Percentiles rank a stretch among this genome's conserved stretches.
These are phyloP conservation scores for Oligia fasciuncula DNA, from an alignment of 2,888 invertebrate genomes.

Conservation along the genomic window DNA sequence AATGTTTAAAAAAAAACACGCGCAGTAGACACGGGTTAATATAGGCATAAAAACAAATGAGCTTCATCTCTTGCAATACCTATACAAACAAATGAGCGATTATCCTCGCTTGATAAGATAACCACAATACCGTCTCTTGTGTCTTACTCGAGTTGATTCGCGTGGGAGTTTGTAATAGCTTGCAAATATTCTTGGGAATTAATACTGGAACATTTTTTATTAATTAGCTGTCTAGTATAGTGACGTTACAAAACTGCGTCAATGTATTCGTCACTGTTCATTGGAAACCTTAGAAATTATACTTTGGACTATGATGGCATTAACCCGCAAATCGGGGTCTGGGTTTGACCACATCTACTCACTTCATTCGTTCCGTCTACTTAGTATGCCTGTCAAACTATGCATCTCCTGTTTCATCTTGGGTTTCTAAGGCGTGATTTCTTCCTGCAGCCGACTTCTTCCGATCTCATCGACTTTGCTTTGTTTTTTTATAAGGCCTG, in stretches of 20 bases:
- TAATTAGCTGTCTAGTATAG: constrained; percentile 7
- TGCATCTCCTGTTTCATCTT: neutral
- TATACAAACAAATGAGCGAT: neutral
- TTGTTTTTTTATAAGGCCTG: neutral
- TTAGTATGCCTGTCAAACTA: neutral
- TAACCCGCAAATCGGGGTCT: constrained; percentile 13
- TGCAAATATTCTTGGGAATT: constrained; percentile 28
- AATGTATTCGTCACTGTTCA: constrained; percentile 53
- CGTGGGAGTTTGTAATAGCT: constrained; percentile 26
- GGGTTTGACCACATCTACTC: constrained; percentile 9
- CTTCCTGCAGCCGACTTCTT: neutral
- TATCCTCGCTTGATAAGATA: constrained; percentile 15
- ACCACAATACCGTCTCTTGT: neutral
- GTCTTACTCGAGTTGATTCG: constrained; percentile 2
- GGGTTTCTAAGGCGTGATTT: neutral
- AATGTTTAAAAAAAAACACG: too few relatives aligned
- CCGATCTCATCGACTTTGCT: neutral
- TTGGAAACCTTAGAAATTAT: constrained; percentile 27
- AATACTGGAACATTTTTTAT: constrained; percentile 39
- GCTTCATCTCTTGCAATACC: neutral
- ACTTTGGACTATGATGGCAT: constrained; percentile 53
- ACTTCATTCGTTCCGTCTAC: neutral
- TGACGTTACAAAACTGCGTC: constrained; percentile 47
- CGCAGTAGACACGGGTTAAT: too few relatives aligned
- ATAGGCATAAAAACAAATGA: neutral